Conservation (phyloP, 1,140 invertebrate genomes). For the Rhynchophorus ferrugineus region DNA sequence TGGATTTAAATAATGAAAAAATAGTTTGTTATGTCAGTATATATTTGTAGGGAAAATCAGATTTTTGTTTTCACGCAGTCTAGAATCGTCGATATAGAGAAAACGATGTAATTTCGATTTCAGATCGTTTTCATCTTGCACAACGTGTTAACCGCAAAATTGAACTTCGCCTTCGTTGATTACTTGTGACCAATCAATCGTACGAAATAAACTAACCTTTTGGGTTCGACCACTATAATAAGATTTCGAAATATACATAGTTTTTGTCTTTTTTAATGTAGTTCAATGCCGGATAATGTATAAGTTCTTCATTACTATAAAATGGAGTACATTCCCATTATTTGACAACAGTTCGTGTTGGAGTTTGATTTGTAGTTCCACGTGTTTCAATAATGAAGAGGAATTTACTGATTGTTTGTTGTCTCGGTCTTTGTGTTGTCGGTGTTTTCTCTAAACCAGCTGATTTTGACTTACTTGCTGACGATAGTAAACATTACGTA, state of each 20-base stretch:
- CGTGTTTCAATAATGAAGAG: slow-evolving; percentile 2
- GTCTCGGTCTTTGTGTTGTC: slow-evolving; percentile 1
- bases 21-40: no score
- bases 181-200: slow-evolving; percentile 7
- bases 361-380: background rate
- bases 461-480: slow-evolving; percentile 13
- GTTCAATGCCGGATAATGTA: slow-evolving; percentile 13
- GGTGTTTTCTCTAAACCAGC: slow-evolving; percentile 1
- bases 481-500: slow-evolving; percentile 6
- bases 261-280: slow-evolving; percentile 3
- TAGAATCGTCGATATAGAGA: no score
- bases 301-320: slow-evolving; percentile 4
- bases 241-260: slow-evolving; percentile 5
- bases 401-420: background rate
- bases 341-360: background rate
- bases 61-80: no score
- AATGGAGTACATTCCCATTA: background rate
- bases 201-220: slow-evolving; percentile 12
- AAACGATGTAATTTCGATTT: no score
- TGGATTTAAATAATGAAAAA: no score
- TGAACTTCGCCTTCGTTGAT: slow-evolving; percentile 9
- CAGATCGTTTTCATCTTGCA: no score
- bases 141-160: background rate
- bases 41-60: no score
- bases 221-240: slow-evolving; percentile 2